phyloP scores from a whole-genome alignment of 2,888 invertebrate genomes.

The Acleris emargana region DNA sequence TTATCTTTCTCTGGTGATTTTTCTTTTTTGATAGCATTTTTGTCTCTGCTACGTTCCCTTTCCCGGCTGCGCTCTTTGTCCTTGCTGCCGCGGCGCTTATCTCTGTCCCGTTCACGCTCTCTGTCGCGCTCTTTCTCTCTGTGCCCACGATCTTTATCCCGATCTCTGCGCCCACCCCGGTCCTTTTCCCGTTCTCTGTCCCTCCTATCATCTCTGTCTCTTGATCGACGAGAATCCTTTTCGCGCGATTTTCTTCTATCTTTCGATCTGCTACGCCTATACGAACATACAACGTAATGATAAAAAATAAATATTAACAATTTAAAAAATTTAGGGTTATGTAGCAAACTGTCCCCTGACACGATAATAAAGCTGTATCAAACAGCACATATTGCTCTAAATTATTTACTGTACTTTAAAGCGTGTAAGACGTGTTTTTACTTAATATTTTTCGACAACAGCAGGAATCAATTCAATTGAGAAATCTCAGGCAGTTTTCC shows the following conservation, averaged over 20 bases:
- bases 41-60: slow-evolving; percentile 57
- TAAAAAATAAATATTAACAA: neutral
- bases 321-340: too few species aligned
- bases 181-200: slow-evolving; percentile 53
- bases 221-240: slow-evolving; percentile 82
- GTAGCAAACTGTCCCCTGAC: too few species aligned
- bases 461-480: too few species aligned
- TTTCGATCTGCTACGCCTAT: slow-evolving; percentile 73
- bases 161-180: slow-evolving; percentile 55
- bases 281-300: neutral
- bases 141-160: slow-evolving; percentile 56
- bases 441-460: too few species aligned
- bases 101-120: slow-evolving; percentile 50
- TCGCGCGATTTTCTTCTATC: slow-evolving; percentile 83
- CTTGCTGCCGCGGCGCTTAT: slow-evolving; percentile 51
- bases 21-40: slow-evolving; percentile 61
- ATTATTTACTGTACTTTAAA: too few species aligned
- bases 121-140: slow-evolving; percentile 59
- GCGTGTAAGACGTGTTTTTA: too few species aligned
- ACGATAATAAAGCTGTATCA: too few species aligned
- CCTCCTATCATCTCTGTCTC: slow-evolving; percentile 80
- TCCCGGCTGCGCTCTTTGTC: slow-evolving; percentile 62
- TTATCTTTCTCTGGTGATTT: slow-evolving; percentile 60
- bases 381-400: too few species aligned
- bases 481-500: too few species aligned